Conservation (phyloP, 2,113 vertebrate species). For the Osmerus mordax region DNA sequence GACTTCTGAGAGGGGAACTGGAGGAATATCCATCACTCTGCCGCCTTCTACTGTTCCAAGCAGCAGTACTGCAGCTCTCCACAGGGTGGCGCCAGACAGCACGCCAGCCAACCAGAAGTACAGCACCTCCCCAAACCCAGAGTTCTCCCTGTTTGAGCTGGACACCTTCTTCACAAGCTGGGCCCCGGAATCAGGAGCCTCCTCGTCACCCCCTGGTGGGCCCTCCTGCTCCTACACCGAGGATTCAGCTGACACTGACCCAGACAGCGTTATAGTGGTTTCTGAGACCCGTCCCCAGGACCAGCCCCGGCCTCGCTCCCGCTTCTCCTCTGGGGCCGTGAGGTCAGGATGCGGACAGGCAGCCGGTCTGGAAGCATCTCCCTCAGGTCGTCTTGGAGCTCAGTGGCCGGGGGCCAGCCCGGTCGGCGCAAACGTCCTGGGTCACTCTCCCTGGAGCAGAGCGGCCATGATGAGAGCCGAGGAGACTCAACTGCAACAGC, state of each 20-base stretch:
- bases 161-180: slow-evolving; percentile 60
- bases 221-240: slow-evolving; percentile 42
- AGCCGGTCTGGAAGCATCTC: slow-evolving; percentile 7
- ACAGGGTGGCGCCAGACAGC: slow-evolving; percentile 35
- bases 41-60: no score
- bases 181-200: slow-evolving; percentile 43
- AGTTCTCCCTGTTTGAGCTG: slow-evolving; percentile 59
- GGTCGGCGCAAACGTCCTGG: slow-evolving; percentile 18
- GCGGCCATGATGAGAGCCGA: slow-evolving; percentile 25
- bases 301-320: not conserved
- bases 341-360: not conserved
- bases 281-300: slow-evolving; percentile 11
- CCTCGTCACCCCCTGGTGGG: not conserved
- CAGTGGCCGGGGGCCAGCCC: not conserved
- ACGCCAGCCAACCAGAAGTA: slow-evolving; percentile 28
- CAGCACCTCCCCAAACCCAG: slow-evolving; percentile 9
- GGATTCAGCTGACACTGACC: slow-evolving; percentile 38
- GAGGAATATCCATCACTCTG: no score
- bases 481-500: slow-evolving; percentile 28
- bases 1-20: no score
- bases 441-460: slow-evolving; percentile 37
- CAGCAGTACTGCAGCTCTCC: slow-evolving; percentile 4
- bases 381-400: not conserved
- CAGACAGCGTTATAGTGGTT: slow-evolving; percentile 51
- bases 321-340: not conserved